A percentile compares a stretch with the other conserved stretches of the same genome.
Evolutionary conservation across 2,113 vertebrate species (phyloP).

Genomic region (Lampris incognitus): DNA sequence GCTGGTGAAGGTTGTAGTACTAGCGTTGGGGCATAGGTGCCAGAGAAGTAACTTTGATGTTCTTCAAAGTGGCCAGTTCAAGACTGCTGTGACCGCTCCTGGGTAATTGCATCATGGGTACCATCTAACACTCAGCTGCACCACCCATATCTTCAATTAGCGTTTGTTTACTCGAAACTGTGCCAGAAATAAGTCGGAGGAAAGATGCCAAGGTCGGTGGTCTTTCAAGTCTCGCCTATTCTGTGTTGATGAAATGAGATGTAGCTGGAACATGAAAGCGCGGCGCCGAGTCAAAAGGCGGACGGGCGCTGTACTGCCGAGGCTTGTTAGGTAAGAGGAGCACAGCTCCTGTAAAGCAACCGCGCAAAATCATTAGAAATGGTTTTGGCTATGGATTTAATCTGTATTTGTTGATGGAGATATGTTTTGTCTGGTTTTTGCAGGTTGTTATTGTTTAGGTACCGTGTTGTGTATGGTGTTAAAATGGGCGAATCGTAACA

Average conservation of each 20-base stretch:
- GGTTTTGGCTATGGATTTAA: not conserved
- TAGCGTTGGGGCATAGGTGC: conserved; percentile 70
- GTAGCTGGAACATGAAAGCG: conserved; percentile 3
- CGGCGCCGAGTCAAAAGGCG: too few species aligned
- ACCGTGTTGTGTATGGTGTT: not conserved
- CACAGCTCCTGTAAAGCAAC: not conserved
- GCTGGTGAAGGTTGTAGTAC: conserved; percentile 72
- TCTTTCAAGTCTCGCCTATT: not conserved
- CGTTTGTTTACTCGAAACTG: conserved; percentile 25
- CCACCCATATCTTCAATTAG: conserved; percentile 39
- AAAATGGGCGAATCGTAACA: not conserved
- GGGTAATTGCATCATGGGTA: conserved; percentile 27
- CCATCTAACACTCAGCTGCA: conserved; percentile 34
- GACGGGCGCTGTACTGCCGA: too few species aligned
- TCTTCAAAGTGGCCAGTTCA: conserved; percentile 83
- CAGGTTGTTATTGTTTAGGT: not conserved
- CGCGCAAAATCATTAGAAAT: not conserved
- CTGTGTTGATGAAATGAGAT: not conserved
- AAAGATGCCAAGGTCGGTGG: not conserved
- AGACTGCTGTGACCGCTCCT: conserved; percentile 60
- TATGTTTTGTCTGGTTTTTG: too few species aligned
- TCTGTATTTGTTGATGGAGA: not conserved
- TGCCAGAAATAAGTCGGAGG: conserved; percentile 15
- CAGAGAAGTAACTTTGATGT: conserved; percentile 80
- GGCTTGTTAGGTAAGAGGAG: not conserved